Percentiles rank a stretch among this genome's conserved stretches.
Evolutionary conservation across 2,797 vertebrate genomes (phyloP).

Genomic region (Eupleurogrammus muticus): DNA sequence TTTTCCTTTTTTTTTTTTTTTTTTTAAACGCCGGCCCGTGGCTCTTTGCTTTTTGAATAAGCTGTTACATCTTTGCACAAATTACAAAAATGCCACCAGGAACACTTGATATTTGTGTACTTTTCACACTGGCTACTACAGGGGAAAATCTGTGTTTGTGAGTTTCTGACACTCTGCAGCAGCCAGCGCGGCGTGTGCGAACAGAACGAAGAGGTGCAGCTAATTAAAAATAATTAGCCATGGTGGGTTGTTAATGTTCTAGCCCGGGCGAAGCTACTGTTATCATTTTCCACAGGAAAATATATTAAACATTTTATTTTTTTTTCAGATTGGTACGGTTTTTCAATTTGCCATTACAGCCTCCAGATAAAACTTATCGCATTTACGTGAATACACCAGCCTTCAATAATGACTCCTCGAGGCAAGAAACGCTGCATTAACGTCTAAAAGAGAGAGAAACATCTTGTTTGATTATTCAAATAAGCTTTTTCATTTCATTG

Average conservation of each 20-base stretch:
- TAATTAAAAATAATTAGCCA: slow-evolving; percentile 59
- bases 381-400: not conserved
- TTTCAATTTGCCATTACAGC: not conserved
- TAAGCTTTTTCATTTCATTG: not conserved
- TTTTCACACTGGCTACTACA: slow-evolving; percentile 19
- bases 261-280: slow-evolving; percentile 26
- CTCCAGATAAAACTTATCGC: slow-evolving; percentile 4
- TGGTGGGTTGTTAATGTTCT: slow-evolving; percentile 6
- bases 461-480: not conserved
- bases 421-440: not conserved
- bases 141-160: slow-evolving; percentile 29
- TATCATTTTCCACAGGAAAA: slow-evolving; percentile 38
- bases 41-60: slow-evolving; percentile 47
- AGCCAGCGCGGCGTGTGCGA: slow-evolving; percentile 24
- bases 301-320: not conserved
- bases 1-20: too few species aligned
- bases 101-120: slow-evolving; percentile 25
- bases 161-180: slow-evolving; percentile 31
- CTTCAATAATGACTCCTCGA: not conserved
- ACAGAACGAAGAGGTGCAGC: slow-evolving; percentile 31
- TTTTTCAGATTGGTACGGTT: slow-evolving; percentile 5
- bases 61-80: slow-evolving; percentile 31
- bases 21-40: slow-evolving; percentile 53
- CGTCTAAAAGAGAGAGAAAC: not conserved
- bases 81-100: slow-evolving; percentile 47